Conservation (phyloP, 2,797 vertebrate species). For the Myripristis jacobus region DNA sequence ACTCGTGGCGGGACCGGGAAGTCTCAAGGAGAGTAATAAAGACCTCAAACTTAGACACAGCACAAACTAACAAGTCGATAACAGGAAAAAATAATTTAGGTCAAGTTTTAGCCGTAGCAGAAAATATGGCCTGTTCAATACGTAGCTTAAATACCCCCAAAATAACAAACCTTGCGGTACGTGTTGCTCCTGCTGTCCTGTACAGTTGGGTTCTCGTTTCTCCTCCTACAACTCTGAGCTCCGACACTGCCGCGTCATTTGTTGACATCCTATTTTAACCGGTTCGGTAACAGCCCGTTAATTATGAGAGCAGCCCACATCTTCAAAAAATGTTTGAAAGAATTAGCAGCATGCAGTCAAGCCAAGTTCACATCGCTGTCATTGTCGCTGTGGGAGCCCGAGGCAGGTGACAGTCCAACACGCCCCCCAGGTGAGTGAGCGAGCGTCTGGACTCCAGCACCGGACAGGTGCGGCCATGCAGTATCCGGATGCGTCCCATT, state of each 20-base stretch:
- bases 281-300: constrained; percentile 22
- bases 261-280: constrained; percentile 76
- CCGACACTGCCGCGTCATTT: constrained; percentile 70
- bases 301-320: constrained; percentile 8
- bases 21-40: not conserved
- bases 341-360: not conserved
- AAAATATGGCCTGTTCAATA: not conserved
- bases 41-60: not conserved
- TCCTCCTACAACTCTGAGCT: constrained; percentile 57
- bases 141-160: no score
- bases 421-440: constrained; percentile 41
- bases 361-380: not conserved
- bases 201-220: constrained; percentile 35
- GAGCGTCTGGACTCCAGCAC: constrained; percentile 4
- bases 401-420: constrained; percentile 57
- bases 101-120: not conserved
- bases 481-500: constrained; percentile 34
- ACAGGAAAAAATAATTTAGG: not conserved
- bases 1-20: not conserved
- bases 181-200: not conserved
- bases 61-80: not conserved
- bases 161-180: constrained; percentile 42
- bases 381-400: not conserved
- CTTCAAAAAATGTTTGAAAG: constrained; percentile 7
- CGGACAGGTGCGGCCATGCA: not conserved